Conservation (phyloP, 1,140 invertebrate species). For the Trichoplusia ni region DNA sequence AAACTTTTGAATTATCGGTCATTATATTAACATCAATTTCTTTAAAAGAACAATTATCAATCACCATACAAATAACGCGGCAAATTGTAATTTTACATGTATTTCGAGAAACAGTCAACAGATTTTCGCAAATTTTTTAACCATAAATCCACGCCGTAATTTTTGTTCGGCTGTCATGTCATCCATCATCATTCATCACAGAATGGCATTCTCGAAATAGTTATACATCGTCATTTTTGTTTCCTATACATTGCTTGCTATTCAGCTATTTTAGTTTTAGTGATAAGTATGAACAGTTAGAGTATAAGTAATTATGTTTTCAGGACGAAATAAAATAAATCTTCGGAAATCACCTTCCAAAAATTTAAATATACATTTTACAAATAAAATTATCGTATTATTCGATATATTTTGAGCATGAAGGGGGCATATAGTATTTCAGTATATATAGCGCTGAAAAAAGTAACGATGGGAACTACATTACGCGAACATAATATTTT, state of each 20-base stretch:
- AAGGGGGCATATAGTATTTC: too few species aligned
- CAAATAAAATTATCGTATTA: too few species aligned
- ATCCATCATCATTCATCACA: slow-evolving; percentile 58
- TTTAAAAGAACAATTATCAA: slow-evolving; percentile 48
- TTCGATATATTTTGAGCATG: too few species aligned
- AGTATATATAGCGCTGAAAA: too few species aligned
- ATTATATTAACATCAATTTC: slow-evolving; percentile 68
- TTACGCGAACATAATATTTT: too few species aligned
- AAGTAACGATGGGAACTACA: too few species aligned
- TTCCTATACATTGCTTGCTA: background rate
- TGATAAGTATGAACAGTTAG: background rate
- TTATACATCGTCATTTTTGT: slow-evolving; percentile 12
- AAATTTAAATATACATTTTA: too few species aligned
- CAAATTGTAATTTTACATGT: slow-evolving; percentile 40
- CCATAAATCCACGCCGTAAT: slow-evolving; percentile 79
- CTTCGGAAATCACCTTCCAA: too few species aligned
- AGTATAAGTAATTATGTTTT: too few species aligned
- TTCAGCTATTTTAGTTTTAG: background rate
- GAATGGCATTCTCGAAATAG: slow-evolving; percentile 38
- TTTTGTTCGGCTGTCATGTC: slow-evolving; percentile 65
- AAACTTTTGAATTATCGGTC: slow-evolving; percentile 75
- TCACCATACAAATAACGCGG: slow-evolving; percentile 31
- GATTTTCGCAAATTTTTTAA: slow-evolving; percentile 62
- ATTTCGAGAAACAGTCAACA: slow-evolving; percentile 60
- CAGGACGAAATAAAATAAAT: too few species aligned